Base-by-base conservation (phyloP, 2,888 invertebrate species). In the Sarcophaga variegata region DNA sequence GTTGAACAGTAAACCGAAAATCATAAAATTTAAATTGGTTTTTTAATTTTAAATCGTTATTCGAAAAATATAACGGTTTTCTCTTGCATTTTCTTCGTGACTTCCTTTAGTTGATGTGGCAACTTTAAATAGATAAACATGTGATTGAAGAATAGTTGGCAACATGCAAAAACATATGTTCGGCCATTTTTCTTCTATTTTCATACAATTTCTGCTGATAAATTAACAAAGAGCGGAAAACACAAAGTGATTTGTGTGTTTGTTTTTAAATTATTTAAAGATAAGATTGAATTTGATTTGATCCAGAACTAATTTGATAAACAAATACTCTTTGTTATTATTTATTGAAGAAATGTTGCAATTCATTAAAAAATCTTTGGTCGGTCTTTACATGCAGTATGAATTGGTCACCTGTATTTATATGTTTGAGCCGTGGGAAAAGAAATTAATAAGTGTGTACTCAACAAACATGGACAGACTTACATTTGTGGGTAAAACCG, bases 351-450 rank as follows among this genome's bases (percentile, higher is more conserved):
- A 79, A 80, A 90, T 90, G 90, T 64, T 89, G 22, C 71, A 87
- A 49, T 63, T 82, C 20, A 11, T 90, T 2, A 92, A 91, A 66
- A 89, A 91, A 25, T 81, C 89, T 37, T 88, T 90, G 3, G 74
- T 90, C 10, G 90, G 92, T 82, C 90, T 93, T 20, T 94, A 94
- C 81, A 91, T 93, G 59, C 93, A 94, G 87, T 94, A 94, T 87
- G 94, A 94, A 87, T 90, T 94, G 87, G 90, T 93, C n/a, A 94
- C 94, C 8, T 93, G 94, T 83, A 90, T 94, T 10, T 94, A 94
- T 82, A 94, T 94, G 93, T 93, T 94, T 89, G 94, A 94, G 89
- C 94, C 94, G 2, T 94, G 94, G 93, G 94, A 94, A 87, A 92
- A 92, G 88, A 93, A 93, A 72, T 90, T 94, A 60, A 93, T 94